Evolutionary conservation across 1,140 invertebrate genomes (phyloP), one percentile per base, ranked within the genome.

Genomic region (Diprion similis): DNA sequence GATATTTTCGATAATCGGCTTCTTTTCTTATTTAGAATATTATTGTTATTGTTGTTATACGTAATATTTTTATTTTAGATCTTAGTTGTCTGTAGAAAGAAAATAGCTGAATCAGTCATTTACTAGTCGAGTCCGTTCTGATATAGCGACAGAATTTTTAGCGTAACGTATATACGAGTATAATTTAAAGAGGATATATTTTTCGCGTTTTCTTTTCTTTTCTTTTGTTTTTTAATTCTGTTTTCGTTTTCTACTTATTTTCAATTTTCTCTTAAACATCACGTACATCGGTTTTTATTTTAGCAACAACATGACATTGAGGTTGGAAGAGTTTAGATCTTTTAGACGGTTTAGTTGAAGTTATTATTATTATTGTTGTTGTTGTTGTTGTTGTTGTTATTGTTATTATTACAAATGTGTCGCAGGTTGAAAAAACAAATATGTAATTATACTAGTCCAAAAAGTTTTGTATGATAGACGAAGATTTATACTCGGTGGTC

Each of bases 91-190:
- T 37, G 24, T 81, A 81, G 78, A 74, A 81, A 75, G 77, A 79
- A 85, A 78, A 85, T 79, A 85, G 80, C 75, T 84, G 79, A 84
- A 87, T 87, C 86, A 88, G 86, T 88, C 87, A 88, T 86, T 87
- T 86, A 84, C 87, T 88, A 88, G 87, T 88, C 87, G 84, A 82
- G 81, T 86, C 85, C 82, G 79, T 86, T 84, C 77, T 83, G 77
- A 83, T 59, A 59, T 85, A 83, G 78, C 77, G 82, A 80, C 79
- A 77, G 74, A 77, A 83, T 78, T 73, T 48, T 78, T 82, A 77
- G 77, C 67, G 71, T 80, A 72, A 71, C 75, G 76, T 72, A 75
- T 77, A 82, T 81, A 71, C 75, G 76, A 70, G 74, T 77, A 82
- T 81, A 83, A 84, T 81, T 83, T 81, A 71, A 76, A 77, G 24